Evolutionary conservation across 2,888 invertebrate species (phyloP).

Genomic region (Epinotia ramella): DNA sequence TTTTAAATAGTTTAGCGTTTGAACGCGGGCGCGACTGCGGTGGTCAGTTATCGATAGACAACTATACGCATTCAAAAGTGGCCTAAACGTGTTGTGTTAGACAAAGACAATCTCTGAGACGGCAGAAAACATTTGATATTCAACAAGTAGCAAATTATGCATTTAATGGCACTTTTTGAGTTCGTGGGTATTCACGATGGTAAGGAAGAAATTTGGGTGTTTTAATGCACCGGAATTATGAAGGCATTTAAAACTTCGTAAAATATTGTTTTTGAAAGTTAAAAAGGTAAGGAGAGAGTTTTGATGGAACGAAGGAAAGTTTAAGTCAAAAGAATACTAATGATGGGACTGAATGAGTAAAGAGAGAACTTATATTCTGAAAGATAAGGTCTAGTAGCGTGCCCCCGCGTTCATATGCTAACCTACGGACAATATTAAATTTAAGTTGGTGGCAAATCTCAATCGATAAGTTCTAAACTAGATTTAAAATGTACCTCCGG

Average conservation of each 20-base stretch:
- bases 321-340: background rate
- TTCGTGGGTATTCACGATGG: too few species aligned
- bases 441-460: conserved; percentile 45
- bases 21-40: conserved; percentile 28
- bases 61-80: conserved; percentile 1
- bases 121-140: too few species aligned
- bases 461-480: conserved; percentile 45
- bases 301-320: conserved; percentile 7
- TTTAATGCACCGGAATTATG: background rate
- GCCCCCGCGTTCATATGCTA: conserved; percentile 26
- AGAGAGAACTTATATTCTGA: background rate
- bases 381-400: background rate
- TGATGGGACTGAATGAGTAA: conserved; percentile 17
- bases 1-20: conserved; percentile 39
- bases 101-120: background rate
- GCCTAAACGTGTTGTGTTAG: background rate
- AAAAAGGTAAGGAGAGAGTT: background rate
- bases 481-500: conserved; percentile 37
- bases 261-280: too few species aligned
- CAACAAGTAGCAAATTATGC: background rate
- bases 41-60: background rate
- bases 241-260: background rate
- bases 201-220: background rate
- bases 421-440: conserved; percentile 45
- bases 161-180: background rate